Conservation (phyloP, 2,888 invertebrate genomes). For the Amblyteles armatorius region DNA sequence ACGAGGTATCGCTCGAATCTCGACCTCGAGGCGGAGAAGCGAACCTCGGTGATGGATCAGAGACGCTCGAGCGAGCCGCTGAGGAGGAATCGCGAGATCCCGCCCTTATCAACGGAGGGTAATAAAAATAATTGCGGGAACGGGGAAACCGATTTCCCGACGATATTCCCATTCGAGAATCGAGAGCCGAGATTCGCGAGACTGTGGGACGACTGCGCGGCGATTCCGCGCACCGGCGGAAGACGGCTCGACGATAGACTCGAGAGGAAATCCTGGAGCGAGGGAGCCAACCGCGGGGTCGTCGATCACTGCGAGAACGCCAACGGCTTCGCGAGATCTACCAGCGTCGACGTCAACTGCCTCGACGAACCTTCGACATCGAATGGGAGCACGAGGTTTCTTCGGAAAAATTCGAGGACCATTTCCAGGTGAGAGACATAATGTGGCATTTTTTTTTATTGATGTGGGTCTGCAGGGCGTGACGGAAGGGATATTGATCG, state of each 20-base stretch:
- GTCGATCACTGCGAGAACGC: constrained; percentile 24
- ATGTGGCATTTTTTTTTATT: too few relatives aligned
- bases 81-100: constrained; percentile 56
- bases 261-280: constrained; percentile 71
- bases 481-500: too few relatives aligned
- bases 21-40: constrained; percentile 57
- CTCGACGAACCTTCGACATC: constrained; percentile 72
- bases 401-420: constrained; percentile 58
- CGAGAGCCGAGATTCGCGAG: constrained; percentile 55
- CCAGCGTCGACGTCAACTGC: constrained; percentile 63
- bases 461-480: too few relatives aligned
- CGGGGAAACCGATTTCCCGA: background rate
- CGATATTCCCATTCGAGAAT: constrained; percentile 18
- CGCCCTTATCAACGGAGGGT: constrained; percentile 41
- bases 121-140: background rate
- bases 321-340: constrained; percentile 56
- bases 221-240: background rate
- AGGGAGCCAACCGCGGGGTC: constrained; percentile 52
- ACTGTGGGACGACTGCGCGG: constrained; percentile 27
- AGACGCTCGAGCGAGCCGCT: constrained; percentile 44
- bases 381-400: constrained; percentile 60
- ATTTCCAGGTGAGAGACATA: constrained; percentile 44
- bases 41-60: constrained; percentile 38
- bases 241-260: constrained; percentile 40
- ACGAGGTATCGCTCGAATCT: constrained; percentile 43